phyloP scores from a whole-genome alignment of 2,888 invertebrate genomes.

The Calephelis perditalis region DNA sequence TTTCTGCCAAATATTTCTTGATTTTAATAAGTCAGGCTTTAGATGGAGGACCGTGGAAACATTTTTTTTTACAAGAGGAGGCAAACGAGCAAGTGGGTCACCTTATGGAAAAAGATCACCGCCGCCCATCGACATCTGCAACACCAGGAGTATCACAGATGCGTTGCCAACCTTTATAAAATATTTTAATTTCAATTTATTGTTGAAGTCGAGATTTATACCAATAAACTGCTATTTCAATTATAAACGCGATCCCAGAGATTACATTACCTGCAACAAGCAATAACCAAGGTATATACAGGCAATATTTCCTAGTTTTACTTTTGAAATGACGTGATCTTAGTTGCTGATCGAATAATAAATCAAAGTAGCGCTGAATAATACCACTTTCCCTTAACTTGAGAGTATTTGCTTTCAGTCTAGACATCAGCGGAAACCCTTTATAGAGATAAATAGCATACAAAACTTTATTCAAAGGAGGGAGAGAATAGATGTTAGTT shows the following conservation, averaged over 20 bases:
- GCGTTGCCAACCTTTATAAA: background rate
- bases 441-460: background rate
- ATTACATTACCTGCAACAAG: constrained; percentile 34
- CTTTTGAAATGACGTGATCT: constrained; percentile 15
- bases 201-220: background rate
- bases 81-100: too few species aligned
- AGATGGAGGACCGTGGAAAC: too few species aligned
- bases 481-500: background rate
- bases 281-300: constrained; percentile 42
- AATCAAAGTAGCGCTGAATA: constrained; percentile 18
- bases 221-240: constrained; percentile 21
- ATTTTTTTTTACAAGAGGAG: too few species aligned
- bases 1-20: too few species aligned
- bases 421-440: background rate
- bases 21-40: too few species aligned
- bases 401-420: background rate
- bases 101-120: too few species aligned
- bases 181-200: background rate
- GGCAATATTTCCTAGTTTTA: constrained; percentile 19
- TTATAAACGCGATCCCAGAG: constrained; percentile 33
- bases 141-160: too few species aligned
- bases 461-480: background rate
- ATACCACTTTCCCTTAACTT: constrained; percentile 13
- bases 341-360: constrained; percentile 18
- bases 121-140: too few species aligned